Conservation (phyloP, 2,888 invertebrate genomes). For the Coenonympha glycerion region DNA sequence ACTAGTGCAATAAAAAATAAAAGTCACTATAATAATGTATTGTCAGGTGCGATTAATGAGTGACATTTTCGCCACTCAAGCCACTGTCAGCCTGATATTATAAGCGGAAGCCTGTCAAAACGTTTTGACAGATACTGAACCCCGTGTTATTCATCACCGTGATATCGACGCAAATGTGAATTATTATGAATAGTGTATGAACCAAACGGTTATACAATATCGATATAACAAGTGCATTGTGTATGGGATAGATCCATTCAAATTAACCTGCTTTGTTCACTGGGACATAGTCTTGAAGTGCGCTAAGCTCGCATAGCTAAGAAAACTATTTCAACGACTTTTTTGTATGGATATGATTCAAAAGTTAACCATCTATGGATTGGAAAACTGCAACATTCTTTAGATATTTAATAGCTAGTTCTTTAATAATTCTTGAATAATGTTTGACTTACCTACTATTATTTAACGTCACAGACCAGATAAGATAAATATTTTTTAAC, state of each 20-base stretch:
- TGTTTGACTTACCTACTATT: too few relatives aligned
- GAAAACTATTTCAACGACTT: too few relatives aligned
- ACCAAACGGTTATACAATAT: constrained; percentile 26
- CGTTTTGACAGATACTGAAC: constrained; percentile 42
- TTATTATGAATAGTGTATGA: constrained; percentile 13
- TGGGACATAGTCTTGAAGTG: neutral
- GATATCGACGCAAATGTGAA: constrained; percentile 27
- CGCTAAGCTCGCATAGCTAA: neutral
- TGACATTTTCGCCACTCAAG: constrained; percentile 51
- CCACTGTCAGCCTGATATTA: constrained; percentile 44
- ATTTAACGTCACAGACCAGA: too few relatives aligned
- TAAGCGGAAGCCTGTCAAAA: constrained; percentile 48
- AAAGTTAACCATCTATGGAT: too few relatives aligned
- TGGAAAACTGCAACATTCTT: too few relatives aligned
- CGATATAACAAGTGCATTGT: constrained; percentile 18
- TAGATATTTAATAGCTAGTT: too few relatives aligned
- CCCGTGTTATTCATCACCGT: constrained; percentile 31
- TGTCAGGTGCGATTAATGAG: constrained; percentile 61
- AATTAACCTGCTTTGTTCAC: neutral
- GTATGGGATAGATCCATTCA: constrained; percentile 7
- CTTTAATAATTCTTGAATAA: too few relatives aligned
- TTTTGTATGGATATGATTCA: too few relatives aligned
- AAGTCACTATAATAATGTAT: constrained; percentile 54
- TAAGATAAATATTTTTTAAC: too few relatives aligned
- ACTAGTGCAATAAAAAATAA: constrained; percentile 54